Evolutionary conservation across 2,888 invertebrate species (phyloP).

Genomic region (Cloeon dipterum): DNA sequence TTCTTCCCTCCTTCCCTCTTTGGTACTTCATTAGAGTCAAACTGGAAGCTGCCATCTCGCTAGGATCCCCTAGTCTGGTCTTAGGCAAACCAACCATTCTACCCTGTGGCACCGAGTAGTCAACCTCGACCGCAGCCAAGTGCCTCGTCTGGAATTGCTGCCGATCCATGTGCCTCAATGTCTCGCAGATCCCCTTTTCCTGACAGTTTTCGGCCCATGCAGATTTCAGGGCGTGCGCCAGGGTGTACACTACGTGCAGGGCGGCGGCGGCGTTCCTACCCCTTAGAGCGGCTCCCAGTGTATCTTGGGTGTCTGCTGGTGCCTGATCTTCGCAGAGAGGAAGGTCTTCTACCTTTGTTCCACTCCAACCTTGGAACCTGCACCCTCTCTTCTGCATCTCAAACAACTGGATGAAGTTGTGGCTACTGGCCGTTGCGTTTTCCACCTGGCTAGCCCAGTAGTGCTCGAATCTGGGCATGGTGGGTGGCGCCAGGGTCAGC

Average conservation of each 20-base stretch:
- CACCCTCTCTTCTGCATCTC: slow-evolving; percentile 1
- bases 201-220: slow-evolving; percentile 13
- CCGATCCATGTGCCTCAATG: slow-evolving; percentile 10
- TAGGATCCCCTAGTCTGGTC: slow-evolving; percentile 3
- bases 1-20: neutral
- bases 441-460: slow-evolving; percentile 6
- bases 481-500: slow-evolving; percentile 4
- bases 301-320: neutral
- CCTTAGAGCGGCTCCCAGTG: slow-evolving; percentile 4
- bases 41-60: slow-evolving; percentile 3
- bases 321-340: slow-evolving; percentile 2
- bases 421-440: neutral
- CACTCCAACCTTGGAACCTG: slow-evolving; percentile 4
- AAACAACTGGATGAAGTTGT: neutral
- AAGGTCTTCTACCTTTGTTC: slow-evolving; percentile 3
- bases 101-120: slow-evolving; percentile 1
- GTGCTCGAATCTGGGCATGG: slow-evolving; percentile 6
- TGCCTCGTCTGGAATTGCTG: slow-evolving; percentile 11
- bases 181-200: slow-evolving; percentile 10
- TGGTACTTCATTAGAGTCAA: slow-evolving; percentile 3
- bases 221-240: slow-evolving; percentile 12
- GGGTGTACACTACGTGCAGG: slow-evolving; percentile 11
- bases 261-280: slow-evolving; percentile 8
- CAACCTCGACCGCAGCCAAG: slow-evolving; percentile 10
- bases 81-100: slow-evolving; percentile 1